These are phyloP conservation scores for Aphis gossypii DNA, from an alignment of 1,140 invertebrate genomes.

Conservation along the genomic window DNA sequence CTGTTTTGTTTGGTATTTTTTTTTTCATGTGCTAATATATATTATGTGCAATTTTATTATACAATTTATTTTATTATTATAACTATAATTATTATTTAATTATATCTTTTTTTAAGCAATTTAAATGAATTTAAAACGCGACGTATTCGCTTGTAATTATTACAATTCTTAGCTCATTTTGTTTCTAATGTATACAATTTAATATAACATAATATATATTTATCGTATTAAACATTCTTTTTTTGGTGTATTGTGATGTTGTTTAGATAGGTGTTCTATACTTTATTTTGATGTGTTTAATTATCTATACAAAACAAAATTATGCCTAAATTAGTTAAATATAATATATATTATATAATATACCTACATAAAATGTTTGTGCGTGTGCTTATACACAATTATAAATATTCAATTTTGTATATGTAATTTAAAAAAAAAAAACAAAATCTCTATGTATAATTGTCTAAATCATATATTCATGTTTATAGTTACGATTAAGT, in stretches of 20 bases:
- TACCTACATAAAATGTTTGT: background rate
- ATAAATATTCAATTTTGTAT: constrained; percentile 33
- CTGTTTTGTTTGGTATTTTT: constrained; percentile 49
- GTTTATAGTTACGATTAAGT: constrained; percentile 19
- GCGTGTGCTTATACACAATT: background rate
- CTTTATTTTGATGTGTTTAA: constrained; percentile 36
- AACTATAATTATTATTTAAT: background rate
- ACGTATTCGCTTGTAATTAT: constrained; percentile 27
- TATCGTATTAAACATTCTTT: constrained; percentile 18
- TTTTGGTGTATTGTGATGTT: constrained; percentile 53
- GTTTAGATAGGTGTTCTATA: constrained; percentile 37
- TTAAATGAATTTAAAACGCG: constrained; percentile 51
- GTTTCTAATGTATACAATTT: background rate
- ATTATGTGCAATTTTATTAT: constrained; percentile 54
- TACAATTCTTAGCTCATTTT: constrained; percentile 48
- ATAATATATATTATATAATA: background rate
- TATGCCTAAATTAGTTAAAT: constrained; percentile 22
- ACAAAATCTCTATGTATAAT: constrained; percentile 24
- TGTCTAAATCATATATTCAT: constrained; percentile 9
- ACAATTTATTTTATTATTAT: background rate
- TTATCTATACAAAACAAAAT: constrained; percentile 10
- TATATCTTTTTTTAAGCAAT: constrained; percentile 6
- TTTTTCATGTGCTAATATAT: constrained; percentile 45
- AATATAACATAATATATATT: background rate
- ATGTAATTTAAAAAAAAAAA: constrained; percentile 10